These are phyloP conservation scores for Oeneis ivallda DNA, from an alignment of 2,888 invertebrate species.

Conservation along the genomic window DNA sequence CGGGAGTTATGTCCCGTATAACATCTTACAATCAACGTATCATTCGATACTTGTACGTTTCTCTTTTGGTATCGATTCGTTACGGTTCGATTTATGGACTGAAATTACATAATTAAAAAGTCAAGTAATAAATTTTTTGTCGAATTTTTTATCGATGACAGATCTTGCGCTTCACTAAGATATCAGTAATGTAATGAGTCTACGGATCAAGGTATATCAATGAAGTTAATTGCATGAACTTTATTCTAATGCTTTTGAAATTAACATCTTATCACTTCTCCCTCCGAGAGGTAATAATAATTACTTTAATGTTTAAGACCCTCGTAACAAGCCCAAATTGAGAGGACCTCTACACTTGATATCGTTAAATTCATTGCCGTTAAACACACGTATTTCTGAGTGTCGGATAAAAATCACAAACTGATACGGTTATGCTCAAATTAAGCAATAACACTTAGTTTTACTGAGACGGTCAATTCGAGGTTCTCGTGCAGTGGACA, in stretches of 20 bases:
- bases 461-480: slow-evolving; percentile 60
- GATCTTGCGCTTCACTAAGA: not conserved
- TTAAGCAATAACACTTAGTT: slow-evolving; percentile 79
- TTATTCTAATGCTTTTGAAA: not conserved
- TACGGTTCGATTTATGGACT: slow-evolving; percentile 62
- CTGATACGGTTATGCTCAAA: slow-evolving; percentile 70
- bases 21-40: slow-evolving; percentile 51
- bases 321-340: slow-evolving; percentile 26
- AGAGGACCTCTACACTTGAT: slow-evolving; percentile 18
- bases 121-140: slow-evolving; percentile 24
- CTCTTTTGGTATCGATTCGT: slow-evolving; percentile 58
- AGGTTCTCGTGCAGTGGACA: slow-evolving; percentile 59
- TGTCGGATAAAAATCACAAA: slow-evolving; percentile 49
- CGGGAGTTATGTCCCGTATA: slow-evolving; percentile 38
- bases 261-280: not conserved
- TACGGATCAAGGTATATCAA: too few relatives aligned
- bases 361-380: slow-evolving; percentile 36
- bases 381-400: slow-evolving; percentile 38
- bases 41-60: slow-evolving; percentile 45
- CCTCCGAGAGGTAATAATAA: slow-evolving; percentile 12
- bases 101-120: slow-evolving; percentile 54
- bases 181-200: too few relatives aligned
- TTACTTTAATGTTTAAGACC: slow-evolving; percentile 19
- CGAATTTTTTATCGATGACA: slow-evolving; percentile 7
- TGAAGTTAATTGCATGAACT: not conserved